phyloP scores from a whole-genome alignment of 2,797 vertebrate species.

The Sitta carolinensis region DNA sequence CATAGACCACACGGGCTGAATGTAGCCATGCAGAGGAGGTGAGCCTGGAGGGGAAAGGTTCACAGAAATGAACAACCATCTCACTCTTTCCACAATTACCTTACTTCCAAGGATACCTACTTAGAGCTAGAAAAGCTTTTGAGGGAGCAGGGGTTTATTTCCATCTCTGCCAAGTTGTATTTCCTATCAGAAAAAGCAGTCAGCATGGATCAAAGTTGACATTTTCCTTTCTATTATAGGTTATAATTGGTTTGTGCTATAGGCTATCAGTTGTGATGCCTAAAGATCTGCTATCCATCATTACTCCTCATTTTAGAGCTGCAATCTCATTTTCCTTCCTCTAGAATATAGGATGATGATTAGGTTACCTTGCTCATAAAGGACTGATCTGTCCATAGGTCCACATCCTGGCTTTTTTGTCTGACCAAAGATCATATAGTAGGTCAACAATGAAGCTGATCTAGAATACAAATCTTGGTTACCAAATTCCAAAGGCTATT shows the following conservation, averaged over 20 bases:
- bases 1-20: neutral
- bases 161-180: neutral
- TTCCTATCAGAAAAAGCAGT: neutral
- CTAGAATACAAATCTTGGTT: neutral
- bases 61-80: neutral
- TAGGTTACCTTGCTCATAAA: neutral
- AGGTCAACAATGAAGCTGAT: neutral
- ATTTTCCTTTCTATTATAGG: neutral
- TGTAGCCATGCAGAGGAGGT: neutral
- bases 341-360: neutral
- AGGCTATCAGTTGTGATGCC: neutral
- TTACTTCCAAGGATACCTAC: neutral
- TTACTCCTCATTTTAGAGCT: neutral
- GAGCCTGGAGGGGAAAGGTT: neutral
- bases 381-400: neutral
- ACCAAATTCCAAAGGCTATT: neutral
- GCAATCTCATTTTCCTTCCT: neutral
- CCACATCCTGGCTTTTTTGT: neutral
- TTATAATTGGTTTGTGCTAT: neutral
- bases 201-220: neutral
- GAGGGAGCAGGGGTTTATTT: neutral
- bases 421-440: neutral
- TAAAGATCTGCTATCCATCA: neutral
- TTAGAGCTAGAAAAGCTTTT: neutral
- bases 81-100: neutral